Evolutionary conservation across 2,797 vertebrate genomes (phyloP).

Genomic region (Eremophila alpestris): DNA sequence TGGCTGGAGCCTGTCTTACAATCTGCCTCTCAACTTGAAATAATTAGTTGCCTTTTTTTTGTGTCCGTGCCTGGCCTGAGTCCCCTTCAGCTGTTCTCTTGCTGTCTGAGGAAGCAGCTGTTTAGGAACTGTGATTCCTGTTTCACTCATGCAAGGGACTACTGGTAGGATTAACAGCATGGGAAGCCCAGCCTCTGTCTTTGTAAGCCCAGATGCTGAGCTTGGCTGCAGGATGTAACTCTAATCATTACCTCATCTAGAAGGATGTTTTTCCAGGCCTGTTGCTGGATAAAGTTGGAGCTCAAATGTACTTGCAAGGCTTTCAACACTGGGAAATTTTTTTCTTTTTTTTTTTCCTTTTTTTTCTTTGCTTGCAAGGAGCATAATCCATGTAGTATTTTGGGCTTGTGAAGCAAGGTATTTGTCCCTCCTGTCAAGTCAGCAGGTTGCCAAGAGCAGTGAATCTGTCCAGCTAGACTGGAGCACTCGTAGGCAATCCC

Average conservation of each 20-base stretch:
- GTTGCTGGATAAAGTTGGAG: not conserved
- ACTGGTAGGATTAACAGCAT: constrained; percentile 23
- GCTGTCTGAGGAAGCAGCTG: constrained; percentile 43
- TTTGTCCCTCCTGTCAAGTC: constrained; percentile 6
- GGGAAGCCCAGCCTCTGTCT: constrained; percentile 9
- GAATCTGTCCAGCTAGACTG: not conserved
- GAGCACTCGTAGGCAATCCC: not conserved
- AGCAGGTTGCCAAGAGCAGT: constrained; percentile 10
- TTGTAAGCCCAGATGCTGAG: constrained; percentile 40
- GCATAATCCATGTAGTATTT: not conserved
- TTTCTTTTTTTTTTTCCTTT: not conserved
- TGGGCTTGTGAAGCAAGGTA: not conserved
- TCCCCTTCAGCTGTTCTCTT: constrained; percentile 41
- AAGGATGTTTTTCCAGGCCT: constrained; percentile 30
- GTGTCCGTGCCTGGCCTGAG: not conserved
- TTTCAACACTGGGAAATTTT: not conserved
- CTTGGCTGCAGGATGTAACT: constrained; percentile 25
- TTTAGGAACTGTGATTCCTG: constrained; percentile 23
- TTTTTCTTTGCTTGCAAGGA: not conserved
- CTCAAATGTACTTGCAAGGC: not conserved
- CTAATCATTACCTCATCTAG: constrained; percentile 31
- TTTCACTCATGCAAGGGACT: constrained; percentile 17
- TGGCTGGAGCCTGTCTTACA: not conserved
- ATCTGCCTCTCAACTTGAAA: not conserved
- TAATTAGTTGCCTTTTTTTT: not conserved